Conservation (phyloP, 1,140 invertebrate species). For the Drosophila subpulchrella region DNA sequence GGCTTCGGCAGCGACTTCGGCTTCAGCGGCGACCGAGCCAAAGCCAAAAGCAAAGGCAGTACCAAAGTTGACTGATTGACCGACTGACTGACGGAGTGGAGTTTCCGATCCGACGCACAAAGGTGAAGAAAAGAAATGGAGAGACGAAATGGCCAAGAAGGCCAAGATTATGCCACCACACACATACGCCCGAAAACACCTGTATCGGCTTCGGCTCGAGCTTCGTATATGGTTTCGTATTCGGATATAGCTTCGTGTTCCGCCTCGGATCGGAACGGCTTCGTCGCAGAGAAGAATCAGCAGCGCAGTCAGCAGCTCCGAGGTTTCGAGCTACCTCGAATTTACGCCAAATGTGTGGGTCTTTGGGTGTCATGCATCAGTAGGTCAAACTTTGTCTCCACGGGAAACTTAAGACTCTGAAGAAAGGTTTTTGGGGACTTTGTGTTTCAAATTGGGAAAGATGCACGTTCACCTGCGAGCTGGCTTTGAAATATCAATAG, state of each 20-base stretch:
- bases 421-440: neutral
- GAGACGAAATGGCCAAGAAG: slow-evolving; percentile 61
- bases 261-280: slow-evolving; percentile 12
- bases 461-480: slow-evolving; percentile 22
- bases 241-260: slow-evolving; percentile 21
- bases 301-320: slow-evolving; percentile 36
- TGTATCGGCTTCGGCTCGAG: slow-evolving; percentile 42
- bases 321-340: slow-evolving; percentile 24
- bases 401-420: slow-evolving; percentile 7
- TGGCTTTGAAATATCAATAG: slow-evolving; percentile 6
- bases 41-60: neutral
- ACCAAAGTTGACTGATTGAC: slow-evolving; percentile 64
- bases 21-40: slow-evolving; percentile 29
- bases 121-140: slow-evolving; percentile 66
- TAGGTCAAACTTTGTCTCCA: slow-evolving; percentile 25
- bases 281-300: slow-evolving; percentile 34
- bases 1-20: neutral
- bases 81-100: slow-evolving; percentile 58
- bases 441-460: neutral
- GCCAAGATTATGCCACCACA: slow-evolving; percentile 78
- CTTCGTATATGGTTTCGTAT: slow-evolving; percentile 13
- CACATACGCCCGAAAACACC: slow-evolving; percentile 41
- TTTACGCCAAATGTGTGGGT: slow-evolving; percentile 34
- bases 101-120: slow-evolving; percentile 56
- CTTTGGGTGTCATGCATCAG: slow-evolving; percentile 44